Evolutionary conservation across 2,797 vertebrate species (phyloP), one percentile per base, ranked within the genome.

Genomic region (Hippoglossus hippoglossus): DNA sequence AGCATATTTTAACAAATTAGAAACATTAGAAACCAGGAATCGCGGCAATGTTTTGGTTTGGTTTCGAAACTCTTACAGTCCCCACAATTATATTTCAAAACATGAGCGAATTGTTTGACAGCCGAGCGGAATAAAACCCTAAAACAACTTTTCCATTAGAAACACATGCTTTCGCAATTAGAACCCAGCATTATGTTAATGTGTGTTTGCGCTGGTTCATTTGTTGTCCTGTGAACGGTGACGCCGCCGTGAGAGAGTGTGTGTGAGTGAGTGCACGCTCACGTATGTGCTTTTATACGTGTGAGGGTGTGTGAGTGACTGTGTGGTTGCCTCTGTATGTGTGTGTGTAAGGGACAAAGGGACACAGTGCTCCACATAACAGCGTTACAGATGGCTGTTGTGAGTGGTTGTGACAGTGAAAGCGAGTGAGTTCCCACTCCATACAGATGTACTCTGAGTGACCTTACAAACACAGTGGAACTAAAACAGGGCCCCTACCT

Each of bases 101-200:
- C 88, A 92, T 91, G 84, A 90, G 71, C 39, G 91, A 95, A 94
- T 86, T 57, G 73, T 96, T 96, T 95, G 91, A 96, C 85, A 84
- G 91, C 87, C 75, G 85, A 84, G 90, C 81, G 78, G 92, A 94
- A 90, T 89, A 87, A 92, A 93, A 88, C 87, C 90, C 88, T 95
- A 79, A 94, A 95, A 95, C 91, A 94, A 94, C 89, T 92, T 94
- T 94, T 92, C 95, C 91, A 95, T 94, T 93, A 91, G 91, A 96
- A 97, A 95, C 94, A 95, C 87, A 94, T 91, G 93, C 92, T 87
- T 85, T 88, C 51, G 68, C 90, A 94, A 96, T 95, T 94, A 95
- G 90, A 90, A 72, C 64, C 54, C 60, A 71, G 78, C 86, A 85
- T 94, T 94, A 94, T 92, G 92, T 89, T 93, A 95, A 95, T 95